These are phyloP conservation scores for Petrocephalus schoutedeni DNA, from an alignment of 2,797 vertebrate genomes.

Conservation along the genomic window DNA sequence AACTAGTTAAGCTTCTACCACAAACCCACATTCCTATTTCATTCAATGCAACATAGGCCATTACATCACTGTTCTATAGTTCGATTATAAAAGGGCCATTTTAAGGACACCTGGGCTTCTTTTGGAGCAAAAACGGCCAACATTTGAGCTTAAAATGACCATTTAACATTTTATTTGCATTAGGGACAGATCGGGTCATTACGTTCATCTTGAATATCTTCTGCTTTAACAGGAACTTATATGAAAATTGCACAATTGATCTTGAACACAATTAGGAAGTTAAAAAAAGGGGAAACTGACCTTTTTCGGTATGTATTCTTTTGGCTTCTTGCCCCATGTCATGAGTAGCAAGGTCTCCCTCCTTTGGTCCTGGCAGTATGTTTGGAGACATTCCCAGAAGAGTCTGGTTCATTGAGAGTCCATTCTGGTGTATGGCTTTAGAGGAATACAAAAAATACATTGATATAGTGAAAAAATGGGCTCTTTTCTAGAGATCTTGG, in stretches of 20 bases:
- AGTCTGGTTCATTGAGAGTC: slow-evolving; percentile 94
- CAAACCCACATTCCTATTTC: slow-evolving; percentile 7
- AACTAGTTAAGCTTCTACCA: background rate
- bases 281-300: slow-evolving; percentile 54
- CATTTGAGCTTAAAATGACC: background rate
- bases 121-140: slow-evolving; percentile 1
- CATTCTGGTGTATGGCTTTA: slow-evolving; percentile 91
- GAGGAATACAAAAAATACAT: slow-evolving; percentile 8
- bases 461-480: background rate
- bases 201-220: background rate
- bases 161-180: background rate
- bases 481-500: background rate
- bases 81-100: background rate
- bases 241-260: background rate
- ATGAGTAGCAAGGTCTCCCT: slow-evolving; percentile 92
- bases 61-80: slow-evolving; percentile 10
- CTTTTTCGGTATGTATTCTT: slow-evolving; percentile 95
- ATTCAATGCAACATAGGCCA: slow-evolving; percentile 12
- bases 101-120: background rate
- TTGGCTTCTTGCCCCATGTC: slow-evolving; percentile 90
- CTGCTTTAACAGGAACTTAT: background rate
- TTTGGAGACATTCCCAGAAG: slow-evolving; percentile 94
- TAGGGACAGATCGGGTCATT: background rate
- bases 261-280: background rate
- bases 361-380: slow-evolving; percentile 88